Evolutionary conservation across 2,113 vertebrate species (phyloP), one percentile per base, ranked within the genome.

Genomic region (Synodontis membranacea): DNA sequence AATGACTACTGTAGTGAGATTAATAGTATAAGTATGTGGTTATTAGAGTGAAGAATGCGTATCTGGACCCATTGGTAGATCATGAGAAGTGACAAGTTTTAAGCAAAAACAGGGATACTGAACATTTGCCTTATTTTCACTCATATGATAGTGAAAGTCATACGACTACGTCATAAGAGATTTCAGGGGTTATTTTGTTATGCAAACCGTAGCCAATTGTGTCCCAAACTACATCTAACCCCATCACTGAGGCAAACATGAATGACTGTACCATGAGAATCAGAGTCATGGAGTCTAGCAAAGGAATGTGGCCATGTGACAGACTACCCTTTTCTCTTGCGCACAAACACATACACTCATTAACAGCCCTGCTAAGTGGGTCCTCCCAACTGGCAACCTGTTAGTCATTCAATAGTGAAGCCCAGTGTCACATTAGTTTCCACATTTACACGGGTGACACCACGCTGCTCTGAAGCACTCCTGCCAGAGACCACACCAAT

Each of bases 251-350:
- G 87, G 85, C 89, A 90, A 87, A 80, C 74, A 78, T 42, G 79
- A 80, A 82, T 54, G 76, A 80, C 8, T 79, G 46, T 79, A 31
- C 28, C 28, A 79, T 54, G 48, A 54, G 19, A 54, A 56, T 46
- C 91, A 90, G 91, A 89, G 88, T 90, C 90, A 91, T 90, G 90
- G 92, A 89, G 90, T 90, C 90, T 89, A 89, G 92, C 58, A 89
- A 89, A 93, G 91, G 93, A 95, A 94, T 94, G 93, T 90, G 93
- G 92, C 91, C 93, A 93, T 93, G 93, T 94, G 93, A 95, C 93
- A 75, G 87, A 91, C 91, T 94, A 91, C 93, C 89, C 85, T 86
- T 94, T 93, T 92, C 80, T 90, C 84, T 92, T 91, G 86, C 79
- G 91, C 91, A 91, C 86, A 34, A 46, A 66, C 86, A 87, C 90